Conservation (phyloP, 2,888 invertebrate genomes). For the Aelia acuminata region DNA sequence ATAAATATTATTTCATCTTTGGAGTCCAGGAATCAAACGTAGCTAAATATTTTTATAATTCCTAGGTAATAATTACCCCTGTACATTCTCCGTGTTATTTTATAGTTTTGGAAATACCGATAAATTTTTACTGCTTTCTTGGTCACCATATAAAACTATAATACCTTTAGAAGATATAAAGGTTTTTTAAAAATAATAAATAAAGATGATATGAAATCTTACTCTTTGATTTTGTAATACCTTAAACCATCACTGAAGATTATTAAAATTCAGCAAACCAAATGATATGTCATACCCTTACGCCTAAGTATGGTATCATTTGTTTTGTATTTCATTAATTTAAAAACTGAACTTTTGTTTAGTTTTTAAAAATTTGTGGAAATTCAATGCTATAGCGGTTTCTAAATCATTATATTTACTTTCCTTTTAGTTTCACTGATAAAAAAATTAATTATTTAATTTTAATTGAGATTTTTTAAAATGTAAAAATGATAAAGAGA, state of each 20-base stretch:
- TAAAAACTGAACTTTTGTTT: constrained; percentile 14
- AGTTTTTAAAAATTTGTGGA: neutral
- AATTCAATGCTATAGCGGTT: constrained; percentile 33
- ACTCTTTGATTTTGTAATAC: neutral
- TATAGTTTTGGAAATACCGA: neutral
- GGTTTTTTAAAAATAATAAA: neutral
- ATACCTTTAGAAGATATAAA: neutral
- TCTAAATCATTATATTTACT: neutral
- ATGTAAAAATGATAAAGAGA: neutral
- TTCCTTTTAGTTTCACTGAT: neutral
- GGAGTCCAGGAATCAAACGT: neutral
- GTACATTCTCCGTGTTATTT: neutral
- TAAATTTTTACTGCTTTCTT: too few species aligned
- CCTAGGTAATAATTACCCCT: too few species aligned
- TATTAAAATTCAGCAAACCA: neutral
- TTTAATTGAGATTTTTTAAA: neutral
- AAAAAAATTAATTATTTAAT: neutral
- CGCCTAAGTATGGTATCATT: neutral
- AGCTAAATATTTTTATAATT: neutral
- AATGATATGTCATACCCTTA: neutral
- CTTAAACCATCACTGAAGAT: neutral
- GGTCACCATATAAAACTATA: too few species aligned
- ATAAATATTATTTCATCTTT: neutral
- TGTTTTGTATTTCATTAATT: neutral
- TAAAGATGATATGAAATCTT: neutral